phyloP scores from a whole-genome alignment of 2,797 vertebrate genomes.

The Falco naumanni region DNA sequence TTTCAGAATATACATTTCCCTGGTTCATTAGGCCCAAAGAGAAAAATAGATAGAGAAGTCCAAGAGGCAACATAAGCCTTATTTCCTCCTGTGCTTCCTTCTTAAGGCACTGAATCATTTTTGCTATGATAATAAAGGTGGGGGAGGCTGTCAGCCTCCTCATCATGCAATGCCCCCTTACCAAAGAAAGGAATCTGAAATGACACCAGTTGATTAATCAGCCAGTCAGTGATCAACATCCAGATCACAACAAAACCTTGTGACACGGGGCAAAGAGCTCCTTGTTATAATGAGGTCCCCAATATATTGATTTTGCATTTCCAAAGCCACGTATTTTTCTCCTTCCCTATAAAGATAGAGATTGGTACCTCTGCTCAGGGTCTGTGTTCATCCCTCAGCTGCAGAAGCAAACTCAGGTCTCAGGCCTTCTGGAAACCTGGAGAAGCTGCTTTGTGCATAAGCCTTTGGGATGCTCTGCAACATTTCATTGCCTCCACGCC shows the following conservation, averaged over 20 bases:
- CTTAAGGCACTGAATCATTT: not conserved
- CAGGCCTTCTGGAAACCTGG: not conserved
- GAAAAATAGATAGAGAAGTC: not conserved
- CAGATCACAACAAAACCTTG: not conserved
- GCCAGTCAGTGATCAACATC: not conserved
- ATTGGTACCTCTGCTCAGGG: not conserved
- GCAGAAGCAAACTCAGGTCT: not conserved
- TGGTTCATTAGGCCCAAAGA: not conserved
- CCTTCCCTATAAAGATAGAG: not conserved
- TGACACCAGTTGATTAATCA: not conserved
- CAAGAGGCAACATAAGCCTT: not conserved
- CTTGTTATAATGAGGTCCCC: not conserved
- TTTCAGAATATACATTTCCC: not conserved
- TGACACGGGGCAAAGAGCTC: not conserved
- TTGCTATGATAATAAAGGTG: not conserved
- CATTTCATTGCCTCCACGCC: not conserved
- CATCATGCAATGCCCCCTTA: not conserved
- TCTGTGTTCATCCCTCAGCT: not conserved
- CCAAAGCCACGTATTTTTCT: not conserved
- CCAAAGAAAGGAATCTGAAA: not conserved
- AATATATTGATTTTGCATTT: not conserved
- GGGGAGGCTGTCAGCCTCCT: not conserved
- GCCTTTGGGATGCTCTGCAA: not conserved
- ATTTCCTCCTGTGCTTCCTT: not conserved
- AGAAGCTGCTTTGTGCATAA: not conserved